phyloP scores from a whole-genome alignment of 1,140 invertebrate genomes.

The Dolichoris vasculosae region DNA sequence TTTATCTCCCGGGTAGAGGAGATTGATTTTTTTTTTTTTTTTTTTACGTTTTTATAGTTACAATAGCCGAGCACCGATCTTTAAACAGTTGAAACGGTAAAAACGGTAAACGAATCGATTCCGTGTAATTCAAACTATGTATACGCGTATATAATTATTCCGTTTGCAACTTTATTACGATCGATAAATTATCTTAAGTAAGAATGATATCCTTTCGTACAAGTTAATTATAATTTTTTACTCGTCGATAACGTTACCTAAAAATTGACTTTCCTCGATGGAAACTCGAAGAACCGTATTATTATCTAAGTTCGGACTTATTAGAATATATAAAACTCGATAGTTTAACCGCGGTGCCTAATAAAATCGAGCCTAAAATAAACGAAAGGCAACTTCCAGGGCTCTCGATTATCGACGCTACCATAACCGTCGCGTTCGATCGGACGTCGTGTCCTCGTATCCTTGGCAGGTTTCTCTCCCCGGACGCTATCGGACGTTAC shows the following conservation, averaged over 20 bases:
- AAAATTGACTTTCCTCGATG: too few relatives aligned
- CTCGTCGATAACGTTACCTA: too few relatives aligned
- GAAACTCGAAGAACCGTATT: too few relatives aligned
- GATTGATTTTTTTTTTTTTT: not conserved
- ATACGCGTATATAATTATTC: not conserved
- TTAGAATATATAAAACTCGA: too few relatives aligned
- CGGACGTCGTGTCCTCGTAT: not conserved
- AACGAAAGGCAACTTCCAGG: not conserved
- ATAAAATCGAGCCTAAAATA: too few relatives aligned
- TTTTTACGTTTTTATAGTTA: not conserved
- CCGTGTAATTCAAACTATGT: not conserved
- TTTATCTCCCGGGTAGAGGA: not conserved
- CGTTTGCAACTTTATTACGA: not conserved
- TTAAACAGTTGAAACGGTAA: not conserved
- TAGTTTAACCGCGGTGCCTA: not conserved
- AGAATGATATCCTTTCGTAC: not conserved
- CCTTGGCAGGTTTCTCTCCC: not conserved
- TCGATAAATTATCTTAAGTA: not conserved
- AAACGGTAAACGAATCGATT: not conserved
- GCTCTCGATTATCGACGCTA: not conserved
- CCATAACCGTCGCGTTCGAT: too few relatives aligned
- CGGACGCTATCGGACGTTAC: not conserved
- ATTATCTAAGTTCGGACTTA: too few relatives aligned
- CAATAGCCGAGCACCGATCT: not conserved
- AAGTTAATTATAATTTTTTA: too few relatives aligned